These are phyloP conservation scores for Limonius californicus DNA, from an alignment of 1,140 invertebrate genomes.

Conservation along the genomic window DNA sequence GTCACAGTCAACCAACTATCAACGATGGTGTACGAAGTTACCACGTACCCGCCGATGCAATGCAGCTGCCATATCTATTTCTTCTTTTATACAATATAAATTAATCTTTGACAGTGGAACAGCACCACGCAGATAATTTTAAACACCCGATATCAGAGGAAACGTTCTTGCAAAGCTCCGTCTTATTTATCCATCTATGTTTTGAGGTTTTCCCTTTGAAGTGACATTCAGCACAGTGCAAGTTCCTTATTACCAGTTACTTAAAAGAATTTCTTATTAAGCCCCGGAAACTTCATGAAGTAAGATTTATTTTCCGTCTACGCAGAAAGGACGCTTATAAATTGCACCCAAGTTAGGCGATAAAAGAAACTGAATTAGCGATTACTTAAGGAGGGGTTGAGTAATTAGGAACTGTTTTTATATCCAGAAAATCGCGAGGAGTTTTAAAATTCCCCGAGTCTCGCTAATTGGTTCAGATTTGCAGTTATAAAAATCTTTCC, in stretches of 20 bases:
- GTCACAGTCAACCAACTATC: too few species aligned
- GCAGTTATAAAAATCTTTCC: neutral
- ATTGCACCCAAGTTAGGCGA: neutral
- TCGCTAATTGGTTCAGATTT: conserved; percentile 1
- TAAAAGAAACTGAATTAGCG: conserved; percentile 1
- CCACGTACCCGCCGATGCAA: too few species aligned
- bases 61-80: too few species aligned
- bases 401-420: conserved; percentile 1
- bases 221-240: neutral
- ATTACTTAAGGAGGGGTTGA: neutral
- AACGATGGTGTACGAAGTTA: too few species aligned
- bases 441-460: neutral
- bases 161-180: too few species aligned
- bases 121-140: too few species aligned
- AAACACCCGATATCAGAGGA: too few species aligned
- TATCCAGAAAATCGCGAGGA: neutral
- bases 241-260: neutral
- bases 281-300: neutral
- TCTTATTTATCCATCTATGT: too few species aligned
- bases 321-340: neutral
- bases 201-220: too few species aligned
- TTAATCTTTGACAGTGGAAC: too few species aligned
- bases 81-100: too few species aligned
- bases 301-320: neutral
- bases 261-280: neutral